A percentile compares a stretch with the other conserved stretches of the same genome.
Evolutionary conservation across 2,797 vertebrate species (phyloP).

Genomic region (Octomys mimax): DNA sequence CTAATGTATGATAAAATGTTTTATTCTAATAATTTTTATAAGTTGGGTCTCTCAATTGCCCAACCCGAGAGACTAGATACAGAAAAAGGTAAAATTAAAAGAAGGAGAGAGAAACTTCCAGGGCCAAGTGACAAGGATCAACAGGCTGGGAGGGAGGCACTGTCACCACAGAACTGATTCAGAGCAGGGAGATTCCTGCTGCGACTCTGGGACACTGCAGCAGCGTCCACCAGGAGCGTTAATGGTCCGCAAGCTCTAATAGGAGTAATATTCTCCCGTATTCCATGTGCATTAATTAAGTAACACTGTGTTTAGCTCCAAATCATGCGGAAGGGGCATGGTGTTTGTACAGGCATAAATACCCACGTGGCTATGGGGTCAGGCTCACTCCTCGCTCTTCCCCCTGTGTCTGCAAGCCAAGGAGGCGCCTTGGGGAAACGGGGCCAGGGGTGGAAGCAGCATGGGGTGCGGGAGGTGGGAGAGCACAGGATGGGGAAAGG

Average conservation of each 20-base stretch:
- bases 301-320: conserved; percentile 95
- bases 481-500: background rate
- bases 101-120: background rate
- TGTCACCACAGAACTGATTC: background rate
- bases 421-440: background rate
- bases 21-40: background rate
- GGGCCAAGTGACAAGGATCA: background rate
- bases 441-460: background rate
- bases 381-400: conserved; percentile 49
- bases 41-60: background rate
- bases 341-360: conserved; percentile 93
- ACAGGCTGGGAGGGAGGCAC: background rate
- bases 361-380: conserved; percentile 91
- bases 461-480: fast-evolving
- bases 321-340: conserved; percentile 94
- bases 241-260: conserved; percentile 91
- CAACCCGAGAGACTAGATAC: background rate
- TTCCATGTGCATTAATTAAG: conserved; percentile 94
- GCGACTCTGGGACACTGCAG: fast-evolving
- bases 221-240: conserved; percentile 83
- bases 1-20: background rate
- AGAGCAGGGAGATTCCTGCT: background rate
- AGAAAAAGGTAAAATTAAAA: background rate
- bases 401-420: conserved; percentile 1
- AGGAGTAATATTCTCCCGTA: conserved; percentile 92